Base-by-base conservation (phyloP, 2,113 vertebrate genomes). In the Emberiza fucata region DNA sequence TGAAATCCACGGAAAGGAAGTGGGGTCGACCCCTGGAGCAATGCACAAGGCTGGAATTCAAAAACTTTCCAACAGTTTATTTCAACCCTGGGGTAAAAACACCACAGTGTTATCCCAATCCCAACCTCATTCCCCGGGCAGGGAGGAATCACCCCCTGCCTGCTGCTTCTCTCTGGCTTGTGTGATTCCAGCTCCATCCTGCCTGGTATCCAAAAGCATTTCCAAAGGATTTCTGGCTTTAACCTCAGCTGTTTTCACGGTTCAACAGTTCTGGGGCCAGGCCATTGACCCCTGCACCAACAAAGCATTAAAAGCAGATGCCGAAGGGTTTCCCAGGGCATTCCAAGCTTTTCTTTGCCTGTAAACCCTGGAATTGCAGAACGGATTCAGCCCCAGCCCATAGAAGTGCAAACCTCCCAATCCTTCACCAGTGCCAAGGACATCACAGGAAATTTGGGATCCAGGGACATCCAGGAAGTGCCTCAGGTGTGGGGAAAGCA, bases 11-110 rank as follows among this genome's bases (percentile, higher is more conserved):
- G 39, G 39, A 31, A 14, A 9, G 15, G 45, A 35, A 54, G 18
- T 5, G 28, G 15, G 5, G 1, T 35, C 0, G 0, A 20, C 18
- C 17, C 37, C 13, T 40, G 2, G 1, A 78, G 28, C 10, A 21
- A 11, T 12, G 12, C 8, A 18, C 18, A 25, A 73, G 31, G 27
- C 21, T 42, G 44, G 64, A 61, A 79, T 76, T 31, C 42, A 11
- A 19, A 59, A 61, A 14, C 10, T 60, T 75, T 77, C 27, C 31
- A 37, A 40, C 20, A 3, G 6, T 18, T 79, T 19, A 2, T 37
- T 64, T 68, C 53, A 28, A 5, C 10, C 18, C 35, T 47, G 24
- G 7, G 14, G 13, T 4, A 42, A 20, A 73, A 45, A 5, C 0
- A 0, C 10, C 42, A 5, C 1, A 4, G 56, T 17, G 57, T 1